A percentile compares a stretch with the other conserved stretches of the same genome.
Conservation (phyloP, 2,888 invertebrate species). For the Acanthopleura granulata region DNA sequence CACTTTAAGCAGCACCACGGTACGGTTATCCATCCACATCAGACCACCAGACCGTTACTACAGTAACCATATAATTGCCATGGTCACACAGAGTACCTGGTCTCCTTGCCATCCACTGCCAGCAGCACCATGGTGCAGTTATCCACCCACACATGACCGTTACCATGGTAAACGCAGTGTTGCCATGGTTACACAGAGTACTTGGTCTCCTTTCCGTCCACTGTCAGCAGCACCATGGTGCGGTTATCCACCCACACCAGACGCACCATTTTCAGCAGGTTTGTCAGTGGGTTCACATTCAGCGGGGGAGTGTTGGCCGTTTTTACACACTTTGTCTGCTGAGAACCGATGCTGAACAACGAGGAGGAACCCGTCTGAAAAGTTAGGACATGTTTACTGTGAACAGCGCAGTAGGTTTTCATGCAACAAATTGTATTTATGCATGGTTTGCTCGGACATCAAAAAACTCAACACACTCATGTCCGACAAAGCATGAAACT, state of each 20-base stretch:
- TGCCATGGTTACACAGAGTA: slow-evolving; percentile 41
- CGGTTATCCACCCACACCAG: slow-evolving; percentile 96
- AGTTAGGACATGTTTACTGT: too few species aligned
- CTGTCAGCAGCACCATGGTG: slow-evolving; percentile 92
- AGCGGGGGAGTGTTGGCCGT: slow-evolving; percentile 80
- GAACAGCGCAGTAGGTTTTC: too few species aligned
- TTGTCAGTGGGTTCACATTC: slow-evolving; percentile 54
- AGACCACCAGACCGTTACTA: too few species aligned
- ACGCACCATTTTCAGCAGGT: slow-evolving; percentile 90
- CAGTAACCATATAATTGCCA: too few species aligned
- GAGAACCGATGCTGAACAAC: slow-evolving; percentile 97
- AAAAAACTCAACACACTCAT: too few species aligned
- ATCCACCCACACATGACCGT: slow-evolving; percentile 93
- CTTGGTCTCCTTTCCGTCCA: slow-evolving; percentile 88
- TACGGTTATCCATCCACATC: too few species aligned
- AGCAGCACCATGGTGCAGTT: slow-evolving; percentile 92
- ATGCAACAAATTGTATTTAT: too few species aligned
- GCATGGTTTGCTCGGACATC: too few species aligned
- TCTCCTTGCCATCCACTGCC: slow-evolving; percentile 94
- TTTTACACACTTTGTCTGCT: slow-evolving; percentile 95
- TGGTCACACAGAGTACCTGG: slow-evolving; percentile 51
- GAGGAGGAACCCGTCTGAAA: slow-evolving; percentile 79
- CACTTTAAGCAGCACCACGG: too few species aligned
- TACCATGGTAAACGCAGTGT: too few species aligned
- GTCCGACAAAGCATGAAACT: too few species aligned